Conservation (phyloP, 2,888 invertebrate species). For the Caenorhabditis virilis region DNA sequence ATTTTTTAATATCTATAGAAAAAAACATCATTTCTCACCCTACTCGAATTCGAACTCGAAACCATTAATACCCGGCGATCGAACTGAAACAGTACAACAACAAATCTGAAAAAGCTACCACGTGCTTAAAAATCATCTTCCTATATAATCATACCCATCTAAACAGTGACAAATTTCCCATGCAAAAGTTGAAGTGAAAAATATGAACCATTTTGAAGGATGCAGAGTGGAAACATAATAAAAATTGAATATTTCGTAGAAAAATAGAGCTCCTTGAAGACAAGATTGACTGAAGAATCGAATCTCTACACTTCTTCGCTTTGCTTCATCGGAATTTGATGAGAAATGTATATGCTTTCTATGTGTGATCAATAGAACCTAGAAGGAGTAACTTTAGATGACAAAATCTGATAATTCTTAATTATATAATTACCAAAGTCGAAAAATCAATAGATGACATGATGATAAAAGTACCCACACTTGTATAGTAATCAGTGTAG, state of each 20-base stretch:
- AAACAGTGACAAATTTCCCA: conserved; percentile 47
- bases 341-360: conserved; percentile 24
- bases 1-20: too few species aligned
- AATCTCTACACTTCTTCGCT: conserved; percentile 32
- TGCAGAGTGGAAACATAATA: conserved; percentile 40
- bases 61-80: conserved; percentile 24
- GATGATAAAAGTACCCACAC: conserved; percentile 32
- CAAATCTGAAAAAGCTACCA: conserved; percentile 28
- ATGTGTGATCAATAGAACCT: conserved; percentile 21
- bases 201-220: conserved; percentile 33
- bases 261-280: conserved; percentile 44
- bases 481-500: conserved; percentile 47
- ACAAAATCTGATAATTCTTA: neutral
- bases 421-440: conserved; percentile 16
- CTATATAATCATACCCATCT: conserved; percentile 34
- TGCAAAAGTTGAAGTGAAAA: conserved; percentile 42
- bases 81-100: conserved; percentile 41
- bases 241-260: conserved; percentile 48
- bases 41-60: neutral
- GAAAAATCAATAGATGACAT: conserved; percentile 38
- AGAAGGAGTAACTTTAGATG: conserved; percentile 1
- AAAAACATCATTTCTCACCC: conserved; percentile 19
- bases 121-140: neutral
- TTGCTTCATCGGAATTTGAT: conserved; percentile 11
- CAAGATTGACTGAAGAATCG: conserved; percentile 46